A percentile compares a stretch with the other conserved stretches of the same genome.
phyloP scores from a whole-genome alignment of 2,113 vertebrate species.

The Felis chaus region DNA sequence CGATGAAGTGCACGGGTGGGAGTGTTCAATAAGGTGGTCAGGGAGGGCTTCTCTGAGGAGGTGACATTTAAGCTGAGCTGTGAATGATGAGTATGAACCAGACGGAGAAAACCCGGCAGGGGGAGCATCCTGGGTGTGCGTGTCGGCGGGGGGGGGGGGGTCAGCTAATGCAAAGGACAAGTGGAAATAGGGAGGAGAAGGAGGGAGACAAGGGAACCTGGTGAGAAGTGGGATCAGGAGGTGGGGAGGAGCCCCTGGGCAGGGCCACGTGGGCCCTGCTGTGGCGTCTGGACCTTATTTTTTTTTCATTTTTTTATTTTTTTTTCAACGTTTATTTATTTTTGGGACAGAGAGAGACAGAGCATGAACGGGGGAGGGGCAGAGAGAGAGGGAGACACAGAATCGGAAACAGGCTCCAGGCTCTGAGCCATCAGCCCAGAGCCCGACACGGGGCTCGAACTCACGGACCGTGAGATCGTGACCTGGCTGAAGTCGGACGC shows the following conservation, averaged over 20 bases:
- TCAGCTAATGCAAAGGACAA: not conserved
- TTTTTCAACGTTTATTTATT: too few species aligned
- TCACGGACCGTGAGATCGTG: too few species aligned
- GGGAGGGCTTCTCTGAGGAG: not conserved
- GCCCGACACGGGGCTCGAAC: too few species aligned
- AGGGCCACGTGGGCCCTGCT: not conserved
- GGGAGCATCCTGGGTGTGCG: not conserved
- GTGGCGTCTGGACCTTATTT: not conserved
- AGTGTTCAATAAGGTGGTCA: not conserved
- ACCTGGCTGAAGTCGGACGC: too few species aligned
- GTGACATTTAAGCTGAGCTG: not conserved
- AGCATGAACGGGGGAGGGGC: too few species aligned
- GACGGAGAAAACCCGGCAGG: not conserved
- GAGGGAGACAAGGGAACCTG: too few species aligned
- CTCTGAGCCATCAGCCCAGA: too few species aligned
- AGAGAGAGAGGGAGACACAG: too few species aligned
- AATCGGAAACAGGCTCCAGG: too few species aligned
- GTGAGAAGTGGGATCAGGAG: not conserved
- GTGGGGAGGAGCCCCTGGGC: accelerated
- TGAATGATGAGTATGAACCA: not conserved
- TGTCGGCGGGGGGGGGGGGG: too few species aligned
- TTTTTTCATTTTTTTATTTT: too few species aligned
- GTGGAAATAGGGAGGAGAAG: not conserved
- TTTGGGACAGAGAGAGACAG: too few species aligned
- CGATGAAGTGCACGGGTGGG: accelerated